These are phyloP conservation scores for Ceratothoa steindachneri DNA, from an alignment of 2,888 invertebrate species.

Conservation along the genomic window DNA sequence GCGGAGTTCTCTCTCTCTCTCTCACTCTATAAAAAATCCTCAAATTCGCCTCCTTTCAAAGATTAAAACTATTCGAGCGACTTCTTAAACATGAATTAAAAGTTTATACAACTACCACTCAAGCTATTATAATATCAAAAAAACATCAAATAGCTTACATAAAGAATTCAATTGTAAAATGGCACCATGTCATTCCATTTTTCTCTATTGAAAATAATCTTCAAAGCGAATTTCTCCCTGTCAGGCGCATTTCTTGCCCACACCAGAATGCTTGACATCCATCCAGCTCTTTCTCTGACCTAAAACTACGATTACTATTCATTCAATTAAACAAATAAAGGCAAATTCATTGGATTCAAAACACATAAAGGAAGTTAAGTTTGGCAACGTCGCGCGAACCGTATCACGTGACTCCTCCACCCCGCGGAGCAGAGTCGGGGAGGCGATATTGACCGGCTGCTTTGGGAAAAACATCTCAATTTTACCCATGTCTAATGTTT, in stretches of 20 bases:
- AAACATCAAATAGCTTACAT: not conserved
- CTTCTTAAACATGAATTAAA: not conserved
- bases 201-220: not conserved
- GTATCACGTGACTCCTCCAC: not conserved
- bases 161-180: not conserved
- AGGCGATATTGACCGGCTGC: conserved; percentile 12
- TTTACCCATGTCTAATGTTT: conserved; percentile 9
- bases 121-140: not conserved
- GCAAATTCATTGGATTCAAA: not conserved
- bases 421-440: not conserved
- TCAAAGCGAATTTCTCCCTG: not conserved
- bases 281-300: conserved; percentile 5
- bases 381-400: not conserved
- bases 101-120: not conserved
- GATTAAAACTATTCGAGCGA: not conserved
- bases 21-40: not conserved
- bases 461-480: conserved; percentile 13
- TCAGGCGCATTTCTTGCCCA: not conserved
- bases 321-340: conserved; percentile 13
- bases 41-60: not conserved
- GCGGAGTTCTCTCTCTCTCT: too few relatives aligned
- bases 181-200: conserved; percentile 8
- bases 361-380: conserved; percentile 6
- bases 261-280: conserved; percentile 4
- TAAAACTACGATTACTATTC: not conserved